Percentiles rank a stretch among this genome's conserved stretches.
phyloP scores from a whole-genome alignment of 2,113 vertebrate species.

The Oostethus manadensis region DNA sequence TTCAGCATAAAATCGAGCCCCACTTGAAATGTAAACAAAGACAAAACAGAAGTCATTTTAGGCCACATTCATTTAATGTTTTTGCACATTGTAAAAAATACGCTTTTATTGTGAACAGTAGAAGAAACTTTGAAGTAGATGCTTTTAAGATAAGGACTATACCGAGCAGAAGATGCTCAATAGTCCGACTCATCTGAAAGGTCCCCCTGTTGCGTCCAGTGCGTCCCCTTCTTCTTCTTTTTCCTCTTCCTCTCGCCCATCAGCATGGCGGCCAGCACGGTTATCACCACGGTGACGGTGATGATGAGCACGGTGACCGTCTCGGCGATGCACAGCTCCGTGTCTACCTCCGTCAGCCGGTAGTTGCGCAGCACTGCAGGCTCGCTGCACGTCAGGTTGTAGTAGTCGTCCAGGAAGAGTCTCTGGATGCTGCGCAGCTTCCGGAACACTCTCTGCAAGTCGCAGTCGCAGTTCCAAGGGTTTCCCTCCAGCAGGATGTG shows the following conservation, averaged over 20 bases:
- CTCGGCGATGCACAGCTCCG: constrained; percentile 74
- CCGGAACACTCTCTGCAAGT: constrained; percentile 76
- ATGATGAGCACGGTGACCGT: constrained; percentile 79
- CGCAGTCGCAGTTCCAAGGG: constrained; percentile 79
- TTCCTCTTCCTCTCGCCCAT: constrained; percentile 78
- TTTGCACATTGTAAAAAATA: too few species aligned
- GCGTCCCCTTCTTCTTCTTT: constrained; percentile 62
- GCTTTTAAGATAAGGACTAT: neutral
- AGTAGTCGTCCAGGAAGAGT: constrained; percentile 75
- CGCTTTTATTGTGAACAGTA: too few species aligned
- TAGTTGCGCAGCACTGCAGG: constrained; percentile 54
- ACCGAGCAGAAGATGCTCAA: constrained; percentile 11
- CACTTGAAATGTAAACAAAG: too few species aligned
- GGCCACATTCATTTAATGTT: too few species aligned
- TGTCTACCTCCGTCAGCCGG: constrained; percentile 65
- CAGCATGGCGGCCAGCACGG: constrained; percentile 75
- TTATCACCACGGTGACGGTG: constrained; percentile 73
- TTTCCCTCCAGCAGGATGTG: constrained; percentile 74
- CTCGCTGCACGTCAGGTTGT: constrained; percentile 66
- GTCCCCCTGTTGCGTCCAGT: constrained; percentile 72
- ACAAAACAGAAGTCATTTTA: too few species aligned
- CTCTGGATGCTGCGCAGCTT: constrained; percentile 73
- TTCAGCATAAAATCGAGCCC: too few species aligned
- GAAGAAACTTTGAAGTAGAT: neutral
- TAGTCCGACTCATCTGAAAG: constrained; percentile 61